phyloP scores from a whole-genome alignment of 2,888 invertebrate species.

The Bimastos eiseni region DNA sequence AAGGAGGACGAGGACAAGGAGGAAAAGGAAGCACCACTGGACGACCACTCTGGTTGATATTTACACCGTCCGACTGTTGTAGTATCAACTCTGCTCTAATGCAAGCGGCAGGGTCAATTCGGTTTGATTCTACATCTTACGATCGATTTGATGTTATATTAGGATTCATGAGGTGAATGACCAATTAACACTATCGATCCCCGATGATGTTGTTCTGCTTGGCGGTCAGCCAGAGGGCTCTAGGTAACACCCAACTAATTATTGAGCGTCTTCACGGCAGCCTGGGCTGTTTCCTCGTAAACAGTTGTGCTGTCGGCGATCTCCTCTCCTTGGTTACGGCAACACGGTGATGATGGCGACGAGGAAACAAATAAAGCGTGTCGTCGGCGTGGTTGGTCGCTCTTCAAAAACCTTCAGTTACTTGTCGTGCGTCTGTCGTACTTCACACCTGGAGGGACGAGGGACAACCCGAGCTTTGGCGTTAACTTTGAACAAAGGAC shows the following conservation, averaged over 20 bases:
- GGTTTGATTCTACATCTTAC: not conserved
- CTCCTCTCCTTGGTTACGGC: not conserved
- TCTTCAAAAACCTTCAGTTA: not conserved
- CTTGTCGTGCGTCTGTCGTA: not conserved
- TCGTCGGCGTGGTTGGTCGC: not conserved
- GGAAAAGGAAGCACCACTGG: too few relatives aligned
- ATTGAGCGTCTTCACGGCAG: not conserved
- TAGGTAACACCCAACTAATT: not conserved
- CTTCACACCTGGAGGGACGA: not conserved
- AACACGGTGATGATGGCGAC: slow-evolving; percentile 6
- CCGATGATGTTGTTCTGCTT: not conserved
- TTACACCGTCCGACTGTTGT: too few relatives aligned
- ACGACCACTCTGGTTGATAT: too few relatives aligned
- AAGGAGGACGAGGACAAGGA: too few relatives aligned
- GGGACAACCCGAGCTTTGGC: not conserved
- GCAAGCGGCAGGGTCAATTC: too few relatives aligned
- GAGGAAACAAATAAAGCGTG: not conserved
- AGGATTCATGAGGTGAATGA: not conserved
- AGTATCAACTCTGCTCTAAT: too few relatives aligned
- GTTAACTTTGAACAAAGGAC: not conserved
- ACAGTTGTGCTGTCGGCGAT: not conserved
- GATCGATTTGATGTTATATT: not conserved
- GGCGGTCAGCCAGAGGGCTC: not conserved
- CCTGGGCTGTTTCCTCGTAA: not conserved
- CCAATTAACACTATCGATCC: not conserved